Base-by-base conservation (phyloP, 2,113 vertebrate species). In the Leuciscus idus region DNA sequence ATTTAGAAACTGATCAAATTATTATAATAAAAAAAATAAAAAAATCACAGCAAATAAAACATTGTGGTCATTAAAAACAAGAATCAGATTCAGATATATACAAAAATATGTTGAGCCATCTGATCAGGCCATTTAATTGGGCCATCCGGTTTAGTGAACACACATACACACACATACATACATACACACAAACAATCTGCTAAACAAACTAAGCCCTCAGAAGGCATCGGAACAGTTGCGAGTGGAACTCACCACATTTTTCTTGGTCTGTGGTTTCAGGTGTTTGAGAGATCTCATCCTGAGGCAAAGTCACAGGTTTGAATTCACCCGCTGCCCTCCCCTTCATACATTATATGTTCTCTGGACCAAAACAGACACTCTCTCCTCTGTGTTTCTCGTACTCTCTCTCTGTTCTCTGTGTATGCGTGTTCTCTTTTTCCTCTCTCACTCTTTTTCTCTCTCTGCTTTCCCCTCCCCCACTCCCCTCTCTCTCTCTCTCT, bases 231-330 rank as follows among this genome's bases (percentile, higher is more conserved):
- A 33, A 26, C 64, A 73, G 36, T 79, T 57, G 68, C 48, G 23
- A 70, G 46, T 50, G 84, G 66, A 92, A 95, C 94, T 94, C 92
- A 95, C 94, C 94, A 90, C 92, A 75, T 91, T 95, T 90, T 92
- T 93, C 92, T 92, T 94, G 93, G 90, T 92, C 90, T 95, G 94
- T 90, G 91, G 93, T 83, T 95, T 95, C 92, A 95, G 93, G 94
- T 95, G 94, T 93, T 95, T 95, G 88, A 95, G 92, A 90, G 93
- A 95, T 85, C 94, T 93, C 94, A 95, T 95, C 90, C 92, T 94
- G 91, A 91, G 91, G 89, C 84, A 90, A 26, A 89, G 90, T 66
- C 89, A 87, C 64, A 13, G 90, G 81, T 91, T 86, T 48, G 50
- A 81, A 72, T 81, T 86, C 75, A 86, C 81, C 81, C 74, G 4